A percentile compares a stretch with the other conserved stretches of the same genome.
phyloP scores from a whole-genome alignment of 2,797 vertebrate genomes.

The Epinephelus awoara region DNA sequence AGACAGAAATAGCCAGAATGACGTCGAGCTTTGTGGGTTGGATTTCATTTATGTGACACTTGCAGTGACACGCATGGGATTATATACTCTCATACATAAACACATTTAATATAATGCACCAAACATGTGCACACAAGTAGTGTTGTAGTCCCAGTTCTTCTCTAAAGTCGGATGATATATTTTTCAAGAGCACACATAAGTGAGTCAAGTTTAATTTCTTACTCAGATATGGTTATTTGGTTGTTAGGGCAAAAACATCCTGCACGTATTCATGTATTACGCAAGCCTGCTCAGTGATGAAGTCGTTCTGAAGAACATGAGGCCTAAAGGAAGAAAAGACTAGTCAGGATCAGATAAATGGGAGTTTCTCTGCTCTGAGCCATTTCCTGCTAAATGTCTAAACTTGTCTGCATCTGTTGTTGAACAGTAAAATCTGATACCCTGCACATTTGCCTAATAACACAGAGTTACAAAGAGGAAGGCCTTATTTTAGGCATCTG shows the following conservation, averaged over 20 bases:
- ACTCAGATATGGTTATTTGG: not conserved
- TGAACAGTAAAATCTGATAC: not conserved
- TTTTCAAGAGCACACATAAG: not conserved
- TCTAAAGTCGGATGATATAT: not conserved
- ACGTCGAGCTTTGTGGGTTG: slow-evolving; percentile 51
- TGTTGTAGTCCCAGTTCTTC: slow-evolving; percentile 1
- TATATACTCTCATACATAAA: slow-evolving; percentile 39
- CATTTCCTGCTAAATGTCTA: slow-evolving; percentile 37
- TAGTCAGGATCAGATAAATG: slow-evolving; percentile 10
- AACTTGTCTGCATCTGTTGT: slow-evolving; percentile 37
- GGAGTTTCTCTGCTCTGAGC: slow-evolving; percentile 24
- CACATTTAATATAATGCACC: slow-evolving; percentile 26
- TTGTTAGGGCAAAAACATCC: not conserved
- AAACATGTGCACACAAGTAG: not conserved
- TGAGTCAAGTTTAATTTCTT: slow-evolving; percentile 2
- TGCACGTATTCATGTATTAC: not conserved
- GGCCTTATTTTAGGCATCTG: not conserved
- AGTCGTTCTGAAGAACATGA: not conserved
- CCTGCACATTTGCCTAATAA: not conserved
- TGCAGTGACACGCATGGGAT: slow-evolving; percentile 13
- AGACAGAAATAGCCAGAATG: slow-evolving; percentile 64
- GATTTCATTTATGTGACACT: slow-evolving; percentile 61
- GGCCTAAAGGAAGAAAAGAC: slow-evolving; percentile 12
- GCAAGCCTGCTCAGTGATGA: not conserved
- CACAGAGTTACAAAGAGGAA: not conserved